Evolutionary conservation across 2,797 vertebrate genomes (phyloP), one percentile per base, ranked within the genome.

Genomic region (Sandelia bainsii): DNA sequence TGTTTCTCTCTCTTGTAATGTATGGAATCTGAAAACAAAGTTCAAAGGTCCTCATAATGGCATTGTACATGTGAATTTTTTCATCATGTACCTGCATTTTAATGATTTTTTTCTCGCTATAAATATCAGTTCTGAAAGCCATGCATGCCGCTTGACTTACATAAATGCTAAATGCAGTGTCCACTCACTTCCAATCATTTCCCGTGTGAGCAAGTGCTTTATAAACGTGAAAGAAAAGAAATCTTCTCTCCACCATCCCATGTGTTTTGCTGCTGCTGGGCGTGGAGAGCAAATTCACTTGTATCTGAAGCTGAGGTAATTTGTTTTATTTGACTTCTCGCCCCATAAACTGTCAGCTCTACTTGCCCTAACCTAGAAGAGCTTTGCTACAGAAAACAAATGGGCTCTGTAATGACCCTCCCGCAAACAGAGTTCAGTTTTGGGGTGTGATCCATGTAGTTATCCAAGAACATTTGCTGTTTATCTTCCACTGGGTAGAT

Each of bases 301-400:
- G 84, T 83, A 78, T 90, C 81, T 74, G 53, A 80, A 71, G 68
- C 62, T 25, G 49, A 70, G 54, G 82, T 81, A 77, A 85, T 91
- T 89, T 82, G 87, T 91, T 92, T 87, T 85, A 83, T 89, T 86
- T 89, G 84, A 87, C 86, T 88, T 83, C 69, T 76, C 19, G 62
- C 83, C 65, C 83, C 68, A 81, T 88, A 85, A 88, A 89, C 78
- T 90, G 84, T 89, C 87, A 89, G 64, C 79, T 75, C 25, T 56
- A 64, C 56, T 83, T 83, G 66, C 70, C 54, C 73, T 76, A 77
- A 89, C 80, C 77, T 64, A 85, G 71, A 84, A 75, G 75, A 85
- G 67, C 64, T 79, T 81, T 77, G 80, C 76, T 52, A 62, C 65
- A 57, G 78, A 78, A 87, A 89, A 90, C 75, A 89, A 90, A 90